A percentile compares a stretch with the other conserved stretches of the same genome.
Evolutionary conservation across 2,113 vertebrate species (phyloP).

Genomic region (Ceuthmochares aereus): DNA sequence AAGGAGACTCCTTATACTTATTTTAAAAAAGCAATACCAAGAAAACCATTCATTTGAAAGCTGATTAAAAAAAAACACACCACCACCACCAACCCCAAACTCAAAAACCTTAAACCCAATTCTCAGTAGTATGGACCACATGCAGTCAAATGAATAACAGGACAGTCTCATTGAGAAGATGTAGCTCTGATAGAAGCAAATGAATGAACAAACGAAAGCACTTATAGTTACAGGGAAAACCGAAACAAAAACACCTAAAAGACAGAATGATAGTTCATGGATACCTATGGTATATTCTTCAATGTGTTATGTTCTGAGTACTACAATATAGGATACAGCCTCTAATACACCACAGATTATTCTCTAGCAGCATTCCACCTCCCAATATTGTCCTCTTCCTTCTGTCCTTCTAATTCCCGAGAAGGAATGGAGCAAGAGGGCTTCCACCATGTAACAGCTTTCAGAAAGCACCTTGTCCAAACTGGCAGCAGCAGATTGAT

Average conservation of each 20-base stretch:
- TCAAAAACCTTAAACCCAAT: background rate
- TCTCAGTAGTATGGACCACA: background rate
- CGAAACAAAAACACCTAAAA: background rate
- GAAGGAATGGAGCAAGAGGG: constrained; percentile 36
- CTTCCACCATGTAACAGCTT: constrained; percentile 27
- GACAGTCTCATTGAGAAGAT: constrained; percentile 29
- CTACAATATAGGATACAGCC: background rate
- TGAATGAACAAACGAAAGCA: constrained; percentile 6
- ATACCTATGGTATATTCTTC: background rate
- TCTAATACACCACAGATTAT: background rate
- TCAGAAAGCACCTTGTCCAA: constrained; percentile 30
- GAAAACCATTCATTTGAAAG: background rate
- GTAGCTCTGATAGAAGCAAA: constrained; percentile 16
- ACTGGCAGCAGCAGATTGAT: background rate
- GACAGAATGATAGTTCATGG: background rate
- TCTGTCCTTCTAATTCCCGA: constrained; percentile 41
- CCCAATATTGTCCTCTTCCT: constrained; percentile 16
- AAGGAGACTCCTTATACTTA: background rate
- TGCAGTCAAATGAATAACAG: background rate
- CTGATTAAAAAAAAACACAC: background rate
- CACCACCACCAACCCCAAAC: background rate
- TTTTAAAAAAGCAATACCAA: background rate
- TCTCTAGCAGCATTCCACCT: constrained; percentile 30
- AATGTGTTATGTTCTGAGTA: background rate
- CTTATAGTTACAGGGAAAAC: background rate